A percentile compares a stretch with the other conserved stretches of the same genome.
Evolutionary conservation across 2,113 vertebrate species (phyloP).

Genomic region (Centropus bengalensis): DNA sequence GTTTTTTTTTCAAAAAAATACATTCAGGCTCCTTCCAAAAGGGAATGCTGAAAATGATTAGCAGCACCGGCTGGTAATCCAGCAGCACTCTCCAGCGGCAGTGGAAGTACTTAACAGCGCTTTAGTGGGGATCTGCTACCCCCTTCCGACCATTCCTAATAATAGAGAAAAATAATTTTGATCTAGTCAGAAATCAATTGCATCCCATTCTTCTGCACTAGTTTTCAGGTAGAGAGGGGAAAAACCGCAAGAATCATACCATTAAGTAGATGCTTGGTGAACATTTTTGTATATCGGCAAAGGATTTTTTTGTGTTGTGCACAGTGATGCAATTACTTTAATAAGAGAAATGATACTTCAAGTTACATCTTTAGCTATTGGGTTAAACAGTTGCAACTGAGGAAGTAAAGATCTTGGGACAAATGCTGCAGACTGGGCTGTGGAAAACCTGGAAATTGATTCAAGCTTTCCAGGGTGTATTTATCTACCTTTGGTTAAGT

Average conservation of each 20-base stretch:
- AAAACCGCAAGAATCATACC: background rate
- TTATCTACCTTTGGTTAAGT: background rate
- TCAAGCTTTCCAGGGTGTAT: background rate
- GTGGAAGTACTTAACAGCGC: fast-evolving
- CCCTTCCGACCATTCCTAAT: background rate
- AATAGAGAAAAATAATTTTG: background rate
- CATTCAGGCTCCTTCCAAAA: background rate
- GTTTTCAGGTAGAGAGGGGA: background rate
- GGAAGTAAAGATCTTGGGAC: background rate
- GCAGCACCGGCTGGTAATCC: background rate
- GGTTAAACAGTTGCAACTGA: background rate
- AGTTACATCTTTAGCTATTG: background rate
- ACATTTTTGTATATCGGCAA: background rate
- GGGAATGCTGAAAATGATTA: background rate
- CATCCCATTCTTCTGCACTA: background rate
- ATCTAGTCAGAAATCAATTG: background rate
- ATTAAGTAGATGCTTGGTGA: background rate
- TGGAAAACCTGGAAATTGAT: background rate
- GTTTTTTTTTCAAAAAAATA: background rate
- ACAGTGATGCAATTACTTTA: background rate
- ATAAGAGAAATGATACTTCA: background rate
- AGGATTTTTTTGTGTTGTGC: background rate
- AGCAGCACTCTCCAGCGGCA: background rate
- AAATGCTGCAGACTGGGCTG: background rate
- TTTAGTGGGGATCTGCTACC: constrained; percentile 1